Percentiles rank a stretch among this genome's conserved stretches.
Conservation (phyloP, 1,140 invertebrate genomes). For the Leptinotarsa defecta region DNA sequence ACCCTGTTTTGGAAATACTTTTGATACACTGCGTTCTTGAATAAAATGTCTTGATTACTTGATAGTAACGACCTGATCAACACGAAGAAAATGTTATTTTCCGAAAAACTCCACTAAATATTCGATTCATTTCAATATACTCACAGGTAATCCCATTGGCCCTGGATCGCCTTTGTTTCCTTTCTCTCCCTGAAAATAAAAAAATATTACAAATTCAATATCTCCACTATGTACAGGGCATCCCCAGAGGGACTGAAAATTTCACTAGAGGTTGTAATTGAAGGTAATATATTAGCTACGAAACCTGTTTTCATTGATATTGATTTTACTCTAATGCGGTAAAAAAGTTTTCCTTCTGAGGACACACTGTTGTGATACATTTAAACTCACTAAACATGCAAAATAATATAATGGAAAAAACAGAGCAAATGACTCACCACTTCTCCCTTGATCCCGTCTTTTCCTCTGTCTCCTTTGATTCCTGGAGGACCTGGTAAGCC, state of each 20-base stretch:
- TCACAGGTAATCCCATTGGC: constrained; percentile 93
- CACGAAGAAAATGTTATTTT: not conserved
- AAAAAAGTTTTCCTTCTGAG: constrained; percentile 19
- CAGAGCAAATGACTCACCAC: constrained; percentile 62
- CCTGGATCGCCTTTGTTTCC: constrained; percentile 88
- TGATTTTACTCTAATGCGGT: not conserved
- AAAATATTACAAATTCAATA: not conserved
- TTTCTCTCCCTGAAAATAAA: constrained; percentile 78
- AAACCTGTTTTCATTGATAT: too few species aligned
- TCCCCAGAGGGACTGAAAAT: constrained; percentile 16
- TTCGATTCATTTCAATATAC: constrained; percentile 53
- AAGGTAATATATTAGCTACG: too few species aligned
- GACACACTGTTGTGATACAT: constrained; percentile 7
- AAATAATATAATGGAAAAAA: constrained; percentile 3
- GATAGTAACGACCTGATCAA: too few species aligned
- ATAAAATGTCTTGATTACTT: not conserved
- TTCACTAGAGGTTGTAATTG: not conserved
- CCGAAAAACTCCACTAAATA: not conserved
- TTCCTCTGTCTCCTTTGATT: constrained; percentile 85
- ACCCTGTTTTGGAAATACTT: not conserved
- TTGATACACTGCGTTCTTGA: not conserved
- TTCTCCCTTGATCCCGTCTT: constrained; percentile 87
- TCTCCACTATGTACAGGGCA: not conserved
- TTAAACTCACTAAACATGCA: not conserved
- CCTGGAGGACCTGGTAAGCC: constrained; percentile 83